Evolutionary conservation across 2,113 vertebrate genomes (phyloP).

Genomic region (Alouatta palliata): DNA sequence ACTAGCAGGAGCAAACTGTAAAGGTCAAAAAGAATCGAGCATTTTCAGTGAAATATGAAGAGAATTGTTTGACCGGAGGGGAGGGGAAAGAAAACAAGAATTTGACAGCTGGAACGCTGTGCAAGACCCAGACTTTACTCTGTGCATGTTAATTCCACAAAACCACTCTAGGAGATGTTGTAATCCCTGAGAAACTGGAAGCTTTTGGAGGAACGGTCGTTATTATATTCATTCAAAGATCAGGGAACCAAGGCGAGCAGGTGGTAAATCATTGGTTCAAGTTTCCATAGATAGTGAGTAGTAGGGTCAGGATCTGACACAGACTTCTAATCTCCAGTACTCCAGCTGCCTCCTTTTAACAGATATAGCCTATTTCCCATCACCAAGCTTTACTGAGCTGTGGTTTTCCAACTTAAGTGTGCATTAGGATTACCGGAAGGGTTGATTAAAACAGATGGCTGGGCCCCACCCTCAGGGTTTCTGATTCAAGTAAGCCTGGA

Average conservation of each 20-base stretch:
- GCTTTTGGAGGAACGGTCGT: too few species aligned
- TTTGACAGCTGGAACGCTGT: neutral
- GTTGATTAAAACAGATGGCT: neutral
- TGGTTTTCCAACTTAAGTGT: neutral
- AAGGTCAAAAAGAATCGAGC: neutral
- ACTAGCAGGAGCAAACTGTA: neutral
- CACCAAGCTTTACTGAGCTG: neutral
- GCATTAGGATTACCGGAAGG: neutral
- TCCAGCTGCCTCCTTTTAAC: neutral
- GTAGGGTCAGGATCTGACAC: neutral
- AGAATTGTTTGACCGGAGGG: neutral
- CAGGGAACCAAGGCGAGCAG: neutral
- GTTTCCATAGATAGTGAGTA: neutral
- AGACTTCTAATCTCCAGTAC: neutral
- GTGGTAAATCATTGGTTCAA: neutral
- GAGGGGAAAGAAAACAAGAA: neutral
- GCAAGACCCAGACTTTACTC: neutral
- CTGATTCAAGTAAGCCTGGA: neutral
- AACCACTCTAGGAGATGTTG: neutral
- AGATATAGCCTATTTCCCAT: neutral
- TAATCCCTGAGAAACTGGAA: neutral
- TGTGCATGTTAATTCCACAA: neutral
- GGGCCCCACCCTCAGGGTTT: neutral
- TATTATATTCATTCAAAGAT: neutral
- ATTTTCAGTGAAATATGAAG: conserved; percentile 6